phyloP scores from a whole-genome alignment of 1,140 invertebrate species.

The Aphidius gifuensis region DNA sequence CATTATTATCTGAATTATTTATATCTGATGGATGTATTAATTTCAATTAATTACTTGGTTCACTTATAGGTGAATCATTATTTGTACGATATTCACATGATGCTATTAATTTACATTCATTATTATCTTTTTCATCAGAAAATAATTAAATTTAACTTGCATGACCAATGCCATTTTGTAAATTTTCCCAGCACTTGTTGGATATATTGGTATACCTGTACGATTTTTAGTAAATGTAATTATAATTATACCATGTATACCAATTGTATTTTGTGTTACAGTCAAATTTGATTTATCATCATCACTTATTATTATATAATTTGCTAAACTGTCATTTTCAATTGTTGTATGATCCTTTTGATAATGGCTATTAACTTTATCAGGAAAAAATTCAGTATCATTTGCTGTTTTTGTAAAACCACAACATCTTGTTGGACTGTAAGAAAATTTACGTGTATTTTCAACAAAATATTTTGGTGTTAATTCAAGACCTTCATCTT shows the following conservation, averaged over 20 bases:
- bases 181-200: slow-evolving; percentile 40
- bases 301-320: slow-evolving; percentile 67
- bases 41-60: slow-evolving; percentile 40
- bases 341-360: slow-evolving; percentile 52
- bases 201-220: slow-evolving; percentile 42
- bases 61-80: slow-evolving; percentile 36
- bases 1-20: slow-evolving; percentile 22
- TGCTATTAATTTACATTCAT: slow-evolving; percentile 35
- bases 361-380: slow-evolving; percentile 36
- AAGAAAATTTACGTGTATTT: slow-evolving; percentile 28
- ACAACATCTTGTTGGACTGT: background rate
- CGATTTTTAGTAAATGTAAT: slow-evolving; percentile 53
- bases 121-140: slow-evolving; percentile 33
- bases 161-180: slow-evolving; percentile 46
- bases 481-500: slow-evolving; percentile 54
- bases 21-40: too few species aligned
- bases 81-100: slow-evolving; percentile 36
- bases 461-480: slow-evolving; percentile 37
- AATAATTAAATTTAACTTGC: slow-evolving; percentile 44
- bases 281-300: slow-evolving; percentile 69
- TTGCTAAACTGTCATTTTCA: slow-evolving; percentile 56
- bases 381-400: slow-evolving; percentile 23
- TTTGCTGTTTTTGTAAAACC: background rate
- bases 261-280: slow-evolving; percentile 59
- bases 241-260: slow-evolving; percentile 59